These are phyloP conservation scores for Lithophane ornitopus DNA, from an alignment of 2,888 invertebrate species.

Conservation along the genomic window DNA sequence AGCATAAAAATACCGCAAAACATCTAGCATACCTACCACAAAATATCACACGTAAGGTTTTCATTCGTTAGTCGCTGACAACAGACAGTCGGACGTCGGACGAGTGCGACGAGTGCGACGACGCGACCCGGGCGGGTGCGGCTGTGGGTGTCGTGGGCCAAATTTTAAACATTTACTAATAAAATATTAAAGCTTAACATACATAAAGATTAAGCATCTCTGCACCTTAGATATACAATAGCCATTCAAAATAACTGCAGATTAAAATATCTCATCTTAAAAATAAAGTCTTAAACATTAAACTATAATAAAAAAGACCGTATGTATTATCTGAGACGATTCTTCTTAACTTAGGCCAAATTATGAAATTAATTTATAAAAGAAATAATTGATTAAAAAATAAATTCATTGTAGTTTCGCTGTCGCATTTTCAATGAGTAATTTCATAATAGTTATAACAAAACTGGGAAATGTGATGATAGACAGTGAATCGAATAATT, in stretches of 20 bases:
- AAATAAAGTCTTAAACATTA: slow-evolving; percentile 89
- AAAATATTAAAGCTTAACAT: slow-evolving; percentile 91
- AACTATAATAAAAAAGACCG: slow-evolving; percentile 87
- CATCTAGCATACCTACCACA: slow-evolving; percentile 85
- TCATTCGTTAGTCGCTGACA: slow-evolving; percentile 73
- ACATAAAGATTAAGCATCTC: slow-evolving; percentile 91
- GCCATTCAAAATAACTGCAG: slow-evolving; percentile 91
- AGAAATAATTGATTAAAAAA: slow-evolving; percentile 70
- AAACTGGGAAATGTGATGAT: slow-evolving; percentile 74
- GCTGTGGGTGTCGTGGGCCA: slow-evolving; percentile 81
- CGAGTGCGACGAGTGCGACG: slow-evolving; percentile 45
- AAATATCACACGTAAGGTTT: slow-evolving; percentile 88
- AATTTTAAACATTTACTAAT: slow-evolving; percentile 90
- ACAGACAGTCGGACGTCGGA: slow-evolving; percentile 56
- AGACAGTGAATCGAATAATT: slow-evolving; percentile 72
- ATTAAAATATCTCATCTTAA: slow-evolving; percentile 91
- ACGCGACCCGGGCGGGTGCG: slow-evolving; percentile 72
- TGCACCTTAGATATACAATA: slow-evolving; percentile 90
- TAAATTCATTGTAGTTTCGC: slow-evolving; percentile 86
- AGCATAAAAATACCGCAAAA: slow-evolving; percentile 84
- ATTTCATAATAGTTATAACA: slow-evolving; percentile 65
- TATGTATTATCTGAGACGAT: slow-evolving; percentile 82
- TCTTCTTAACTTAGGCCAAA: slow-evolving; percentile 87
- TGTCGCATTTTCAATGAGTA: slow-evolving; percentile 76
- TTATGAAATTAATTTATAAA: slow-evolving; percentile 75